Evolutionary conservation across 2,888 invertebrate genomes (phyloP).

Genomic region (Pachycephus smyrnensis): DNA sequence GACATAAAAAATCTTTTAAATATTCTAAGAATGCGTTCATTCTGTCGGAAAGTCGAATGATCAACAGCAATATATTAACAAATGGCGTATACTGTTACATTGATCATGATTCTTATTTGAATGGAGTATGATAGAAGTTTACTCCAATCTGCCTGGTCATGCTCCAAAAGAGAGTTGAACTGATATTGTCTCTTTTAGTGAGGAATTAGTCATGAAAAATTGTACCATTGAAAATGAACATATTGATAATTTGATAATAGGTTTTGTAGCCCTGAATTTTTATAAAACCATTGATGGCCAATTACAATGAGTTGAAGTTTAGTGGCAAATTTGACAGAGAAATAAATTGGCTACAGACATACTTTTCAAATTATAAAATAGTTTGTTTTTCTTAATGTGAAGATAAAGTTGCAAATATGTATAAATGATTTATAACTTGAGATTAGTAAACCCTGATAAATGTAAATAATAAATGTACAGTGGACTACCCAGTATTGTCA

Average conservation of each 20-base stretch:
- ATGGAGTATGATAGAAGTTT: background rate
- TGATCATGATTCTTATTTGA: background rate
- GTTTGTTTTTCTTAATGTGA: background rate
- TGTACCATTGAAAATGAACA: background rate
- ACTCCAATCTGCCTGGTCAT: background rate
- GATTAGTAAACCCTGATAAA: background rate
- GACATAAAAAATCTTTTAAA: background rate
- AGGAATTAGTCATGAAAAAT: background rate
- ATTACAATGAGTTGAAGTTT: background rate
- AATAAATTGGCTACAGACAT: background rate
- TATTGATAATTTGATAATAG: background rate
- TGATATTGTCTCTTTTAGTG: background rate
- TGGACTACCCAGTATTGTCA: background rate
- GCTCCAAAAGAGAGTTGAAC: background rate
- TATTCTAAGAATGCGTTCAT: background rate
- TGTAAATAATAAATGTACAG: background rate
- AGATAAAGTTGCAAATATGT: background rate
- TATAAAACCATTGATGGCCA: background rate
- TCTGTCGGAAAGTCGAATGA: background rate
- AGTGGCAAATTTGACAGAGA: background rate
- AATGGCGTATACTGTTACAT: background rate
- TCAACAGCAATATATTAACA: background rate
- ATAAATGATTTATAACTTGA: background rate
- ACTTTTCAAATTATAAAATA: background rate
- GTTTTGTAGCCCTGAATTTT: background rate